These are phyloP conservation scores for Drosophila anomelani DNA, from an alignment of 2,888 invertebrate species.

Conservation along the genomic window DNA sequence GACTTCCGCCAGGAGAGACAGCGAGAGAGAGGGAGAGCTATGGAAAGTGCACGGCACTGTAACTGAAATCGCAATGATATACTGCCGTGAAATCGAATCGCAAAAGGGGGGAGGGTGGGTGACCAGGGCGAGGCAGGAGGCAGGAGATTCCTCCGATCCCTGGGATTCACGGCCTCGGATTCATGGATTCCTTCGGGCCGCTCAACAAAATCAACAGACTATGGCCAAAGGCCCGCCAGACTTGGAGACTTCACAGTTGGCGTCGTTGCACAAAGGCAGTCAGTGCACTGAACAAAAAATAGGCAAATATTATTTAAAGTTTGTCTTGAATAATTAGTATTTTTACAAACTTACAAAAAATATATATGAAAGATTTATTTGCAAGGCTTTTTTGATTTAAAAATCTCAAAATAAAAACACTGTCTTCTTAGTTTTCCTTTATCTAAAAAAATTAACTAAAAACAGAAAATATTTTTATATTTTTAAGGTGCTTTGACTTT, in stretches of 20 bases:
- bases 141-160: conserved; percentile 57
- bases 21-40: not conserved
- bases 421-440: too few relatives aligned
- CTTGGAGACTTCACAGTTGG: conserved; percentile 36
- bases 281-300: conserved; percentile 6
- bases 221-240: conserved; percentile 42
- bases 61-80: conserved; percentile 80
- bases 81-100: conserved; percentile 76
- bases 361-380: not conserved
- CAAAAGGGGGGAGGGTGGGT: conserved; percentile 21
- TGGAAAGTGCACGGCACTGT: conserved; percentile 41
- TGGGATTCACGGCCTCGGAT: conserved; percentile 10
- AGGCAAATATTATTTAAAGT: not conserved
- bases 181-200: conserved; percentile 51
- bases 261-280: conserved; percentile 36
- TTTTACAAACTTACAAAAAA: not conserved
- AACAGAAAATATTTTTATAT: too few relatives aligned
- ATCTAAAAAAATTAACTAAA: too few relatives aligned
- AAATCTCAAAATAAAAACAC: too few relatives aligned
- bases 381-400: not conserved
- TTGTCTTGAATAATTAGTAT: not conserved
- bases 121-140: conserved; percentile 45
- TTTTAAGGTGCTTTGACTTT: not conserved
- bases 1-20: conserved; percentile 78
- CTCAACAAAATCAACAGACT: conserved; percentile 69